Base-by-base conservation (phyloP, 1,140 invertebrate genomes). In the Phthorimaea operculella region DNA sequence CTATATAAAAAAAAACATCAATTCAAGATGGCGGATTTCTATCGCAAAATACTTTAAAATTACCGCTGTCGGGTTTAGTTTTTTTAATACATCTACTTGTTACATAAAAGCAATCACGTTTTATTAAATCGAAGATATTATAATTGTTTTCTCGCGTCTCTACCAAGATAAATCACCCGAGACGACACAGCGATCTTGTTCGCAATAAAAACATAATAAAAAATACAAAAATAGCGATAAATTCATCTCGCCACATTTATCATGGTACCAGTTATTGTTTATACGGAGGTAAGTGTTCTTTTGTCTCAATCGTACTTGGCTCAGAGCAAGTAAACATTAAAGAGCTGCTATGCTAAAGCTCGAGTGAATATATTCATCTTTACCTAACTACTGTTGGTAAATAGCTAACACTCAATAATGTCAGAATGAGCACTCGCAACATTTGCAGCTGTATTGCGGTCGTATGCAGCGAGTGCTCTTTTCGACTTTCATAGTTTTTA, bases 211-310 rank as follows among this genome's bases (percentile, higher is more conserved):
- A 71, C 16, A 15, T 39, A 72, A 68, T 64, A 73, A 74, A 76
- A 74, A 71, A 66, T 71, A 73, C 70, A 71, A 76, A 76, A 74
- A 73, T 68, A 68, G 68, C 58, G 49, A 72, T 75, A 77, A 72
- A 75, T 75, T 62, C 58, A 70, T 64, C 62, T 64, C 62, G 69
- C 60, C 66, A 70, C 72, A 75, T 77, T 74, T 68, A 64, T 75
- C 71, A 74, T 63, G 62, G 58, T 39, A 45, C 59, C 61, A 58
- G 65, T 65, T 77, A 69, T 77, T 74, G 67, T 74, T 73, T 70
- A 68, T 66, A 55, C 60, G 60, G 66, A 60, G 57, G 59, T 64
- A 54, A 47, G 44, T 17, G 15, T 16, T 42, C 52, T 66, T 63
- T 64, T 62, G 60, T 64, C 59, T 58, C 42, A 47, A 47, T 47